Evolutionary conservation across 2,113 vertebrate species (phyloP).

Genomic region (Phaethon lepturus): DNA sequence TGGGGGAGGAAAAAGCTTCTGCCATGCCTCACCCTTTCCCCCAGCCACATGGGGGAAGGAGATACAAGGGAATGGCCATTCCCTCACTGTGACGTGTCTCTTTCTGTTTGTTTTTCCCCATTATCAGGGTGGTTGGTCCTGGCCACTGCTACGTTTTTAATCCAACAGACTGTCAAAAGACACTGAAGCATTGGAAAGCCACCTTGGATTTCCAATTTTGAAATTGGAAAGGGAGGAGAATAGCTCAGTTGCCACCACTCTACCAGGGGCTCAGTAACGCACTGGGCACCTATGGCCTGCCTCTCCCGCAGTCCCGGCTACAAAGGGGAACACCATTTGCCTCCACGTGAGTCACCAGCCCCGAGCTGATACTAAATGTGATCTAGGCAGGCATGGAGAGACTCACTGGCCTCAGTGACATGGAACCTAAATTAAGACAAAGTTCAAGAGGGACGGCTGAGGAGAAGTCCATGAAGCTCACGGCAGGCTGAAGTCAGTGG

Average conservation of each 20-base stretch:
- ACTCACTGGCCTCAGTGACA: neutral
- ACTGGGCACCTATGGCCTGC: rapidly evolving
- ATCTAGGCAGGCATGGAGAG: neutral
- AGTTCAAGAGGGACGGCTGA: neutral
- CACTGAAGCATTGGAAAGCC: neutral
- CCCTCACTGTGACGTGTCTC: neutral
- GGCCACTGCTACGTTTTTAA: neutral
- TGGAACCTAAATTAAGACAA: neutral
- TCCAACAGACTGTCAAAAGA: neutral
- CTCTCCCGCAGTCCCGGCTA: rapidly evolving
- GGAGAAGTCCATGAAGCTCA: neutral
- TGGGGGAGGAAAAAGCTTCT: neutral
- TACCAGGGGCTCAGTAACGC: rapidly evolving
- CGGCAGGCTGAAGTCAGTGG: neutral
- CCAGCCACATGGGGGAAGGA: rapidly evolving
- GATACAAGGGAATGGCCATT: neutral
- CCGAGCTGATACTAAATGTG: neutral
- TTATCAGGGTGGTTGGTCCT: neutral
- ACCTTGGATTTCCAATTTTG: neutral
- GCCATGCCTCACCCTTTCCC: neutral
- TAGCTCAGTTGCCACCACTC: neutral
- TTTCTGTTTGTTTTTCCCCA: neutral
- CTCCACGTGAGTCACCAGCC: neutral
- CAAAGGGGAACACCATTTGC: neutral
- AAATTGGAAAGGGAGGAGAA: neutral